Conservation (phyloP, 2,888 invertebrate species). For the Venusia cambrica region DNA sequence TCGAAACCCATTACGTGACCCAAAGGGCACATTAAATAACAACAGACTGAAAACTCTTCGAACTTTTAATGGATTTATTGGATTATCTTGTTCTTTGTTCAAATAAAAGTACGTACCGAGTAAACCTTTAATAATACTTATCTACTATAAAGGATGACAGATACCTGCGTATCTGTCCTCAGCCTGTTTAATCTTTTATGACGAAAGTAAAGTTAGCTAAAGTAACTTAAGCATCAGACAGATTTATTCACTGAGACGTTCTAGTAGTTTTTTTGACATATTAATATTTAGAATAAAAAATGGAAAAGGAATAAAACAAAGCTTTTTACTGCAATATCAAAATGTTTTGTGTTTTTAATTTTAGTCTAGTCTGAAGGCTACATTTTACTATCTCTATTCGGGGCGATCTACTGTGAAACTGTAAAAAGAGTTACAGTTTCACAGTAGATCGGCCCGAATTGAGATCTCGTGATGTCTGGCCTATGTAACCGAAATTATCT, state of each 20-base stretch:
- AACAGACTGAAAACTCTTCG: conserved; percentile 21
- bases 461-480: no score
- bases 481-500: no score
- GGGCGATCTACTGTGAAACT: no score
- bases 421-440: no score
- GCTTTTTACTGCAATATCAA: no score
- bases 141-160: conserved; percentile 22
- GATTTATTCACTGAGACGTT: conserved; percentile 5
- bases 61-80: conserved; percentile 39
- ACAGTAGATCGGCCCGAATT: no score
- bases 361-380: no score
- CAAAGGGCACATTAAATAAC: conserved; percentile 19
- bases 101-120: conserved; percentile 24
- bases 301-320: no score
- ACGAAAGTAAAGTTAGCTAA: conserved; percentile 7
- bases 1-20: conserved; percentile 12
- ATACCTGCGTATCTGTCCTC: conserved; percentile 13
- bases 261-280: no score
- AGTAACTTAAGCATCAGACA: conserved; percentile 7
- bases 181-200: conserved; percentile 14
- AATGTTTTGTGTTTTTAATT: no score
- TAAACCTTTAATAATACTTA: conserved; percentile 30
- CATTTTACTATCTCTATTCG: no score
- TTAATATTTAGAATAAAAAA: conserved; percentile 13
- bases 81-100: conserved; percentile 32